A percentile compares a stretch with the other conserved stretches of the same genome.
Conservation (phyloP, 2,113 vertebrate genomes). For the Pelvicachromis taeniatus region DNA sequence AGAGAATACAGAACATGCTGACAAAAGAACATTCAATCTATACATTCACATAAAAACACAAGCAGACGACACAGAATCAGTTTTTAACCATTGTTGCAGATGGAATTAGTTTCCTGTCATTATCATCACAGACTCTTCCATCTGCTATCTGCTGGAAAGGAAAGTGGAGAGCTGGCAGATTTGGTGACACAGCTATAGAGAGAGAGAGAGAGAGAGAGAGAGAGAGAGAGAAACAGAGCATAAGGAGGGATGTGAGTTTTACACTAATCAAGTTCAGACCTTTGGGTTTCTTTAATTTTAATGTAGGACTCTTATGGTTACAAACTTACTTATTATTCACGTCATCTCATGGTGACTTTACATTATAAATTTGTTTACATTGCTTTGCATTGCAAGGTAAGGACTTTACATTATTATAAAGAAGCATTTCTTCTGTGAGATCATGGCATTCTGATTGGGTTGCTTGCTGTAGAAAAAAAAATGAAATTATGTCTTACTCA, state of each 20-base stretch:
- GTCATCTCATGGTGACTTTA: not conserved
- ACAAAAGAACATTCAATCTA: not conserved
- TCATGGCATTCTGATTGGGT: not conserved
- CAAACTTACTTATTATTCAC: not conserved
- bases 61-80: not conserved
- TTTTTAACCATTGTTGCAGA: constrained; percentile 25
- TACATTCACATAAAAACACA: not conserved
- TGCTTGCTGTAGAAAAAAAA: not conserved
- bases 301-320: not conserved
- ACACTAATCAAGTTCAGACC: not conserved
- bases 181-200: not conserved
- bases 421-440: not conserved
- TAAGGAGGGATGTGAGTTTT: not conserved
- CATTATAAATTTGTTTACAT: accelerated
- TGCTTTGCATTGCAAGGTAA: not conserved
- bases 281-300: not conserved
- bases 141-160: constrained; percentile 37
- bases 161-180: constrained; percentile 22
- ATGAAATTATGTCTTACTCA: not conserved
- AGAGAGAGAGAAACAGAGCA: not conserved
- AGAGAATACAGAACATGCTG: not conserved
- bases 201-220: not conserved
- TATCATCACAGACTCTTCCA: constrained; percentile 40
- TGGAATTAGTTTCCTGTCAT: constrained; percentile 57
- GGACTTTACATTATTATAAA: not conserved